These are phyloP conservation scores for Dipus sagitta DNA, from an alignment of 2,797 vertebrate genomes.

Conservation along the genomic window DNA sequence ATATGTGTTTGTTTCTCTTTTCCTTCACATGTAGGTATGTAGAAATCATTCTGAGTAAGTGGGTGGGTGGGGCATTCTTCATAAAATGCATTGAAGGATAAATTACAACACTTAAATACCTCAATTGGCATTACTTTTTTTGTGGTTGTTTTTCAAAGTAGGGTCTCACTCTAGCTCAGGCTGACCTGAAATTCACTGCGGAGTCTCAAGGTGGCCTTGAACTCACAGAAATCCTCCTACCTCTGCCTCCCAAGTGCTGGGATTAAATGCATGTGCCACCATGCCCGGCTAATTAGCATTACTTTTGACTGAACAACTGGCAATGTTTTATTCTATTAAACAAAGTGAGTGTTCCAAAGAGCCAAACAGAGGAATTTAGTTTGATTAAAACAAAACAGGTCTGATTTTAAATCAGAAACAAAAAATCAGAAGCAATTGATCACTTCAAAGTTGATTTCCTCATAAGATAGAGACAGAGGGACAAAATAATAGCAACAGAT, in stretches of 20 bases:
- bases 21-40: slow-evolving; percentile 65
- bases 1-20: slow-evolving; percentile 67
- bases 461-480: background rate
- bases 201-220: no score
- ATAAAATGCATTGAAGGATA: slow-evolving; percentile 47
- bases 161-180: no score
- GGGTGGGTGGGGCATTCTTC: slow-evolving; percentile 20
- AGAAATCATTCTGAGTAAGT: slow-evolving; percentile 38
- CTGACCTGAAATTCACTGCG: no score
- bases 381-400: background rate
- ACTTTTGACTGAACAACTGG: background rate
- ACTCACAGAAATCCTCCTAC: no score
- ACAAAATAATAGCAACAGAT: background rate
- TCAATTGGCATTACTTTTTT: background rate
- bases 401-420: background rate
- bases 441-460: background rate
- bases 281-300: background rate
- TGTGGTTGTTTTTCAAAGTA: no score
- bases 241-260: no score
- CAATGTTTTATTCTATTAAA: background rate
- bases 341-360: background rate
- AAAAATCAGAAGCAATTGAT: background rate
- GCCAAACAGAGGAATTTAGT: background rate
- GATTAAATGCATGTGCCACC: no score
- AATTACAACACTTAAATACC: background rate